These are phyloP conservation scores for Agelastica alni DNA, from an alignment of 2,888 invertebrate species.

Conservation along the genomic window DNA sequence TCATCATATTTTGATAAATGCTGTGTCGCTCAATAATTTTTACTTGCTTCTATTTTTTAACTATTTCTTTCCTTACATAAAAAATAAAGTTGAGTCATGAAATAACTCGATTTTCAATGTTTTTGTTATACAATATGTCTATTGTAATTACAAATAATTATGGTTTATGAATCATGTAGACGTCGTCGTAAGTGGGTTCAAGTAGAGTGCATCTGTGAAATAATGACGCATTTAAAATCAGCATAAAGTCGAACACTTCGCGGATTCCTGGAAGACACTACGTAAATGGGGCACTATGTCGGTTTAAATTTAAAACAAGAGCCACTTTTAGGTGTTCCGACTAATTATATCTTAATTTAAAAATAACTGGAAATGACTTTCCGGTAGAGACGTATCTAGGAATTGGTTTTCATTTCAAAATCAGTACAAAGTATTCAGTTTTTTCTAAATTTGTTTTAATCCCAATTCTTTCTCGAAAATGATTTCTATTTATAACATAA, in stretches of 20 bases:
- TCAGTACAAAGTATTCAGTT: too few relatives aligned
- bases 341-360: not conserved
- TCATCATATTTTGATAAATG: too few relatives aligned
- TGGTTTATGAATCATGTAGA: conserved; percentile 4
- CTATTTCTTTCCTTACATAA: not conserved
- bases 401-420: too few relatives aligned
- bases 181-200: conserved; percentile 8
- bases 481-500: too few relatives aligned
- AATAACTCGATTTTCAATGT: not conserved
- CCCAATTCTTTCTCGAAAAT: too few relatives aligned
- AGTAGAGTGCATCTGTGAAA: not conserved
- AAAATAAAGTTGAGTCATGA: not conserved
- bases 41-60: not conserved
- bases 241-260: not conserved
- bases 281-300: conserved; percentile 13
- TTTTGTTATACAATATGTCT: not conserved
- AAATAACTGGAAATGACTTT: too few relatives aligned
- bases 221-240: conserved; percentile 6
- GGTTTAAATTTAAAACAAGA: conserved; percentile 7
- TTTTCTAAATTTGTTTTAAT: too few relatives aligned
- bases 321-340: not conserved
- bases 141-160: conserved; percentile 7
- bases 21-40: too few relatives aligned
- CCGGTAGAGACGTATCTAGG: too few relatives aligned
- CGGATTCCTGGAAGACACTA: conserved; percentile 9